These are phyloP conservation scores for Cheilosia variabilis DNA, from an alignment of 2,888 invertebrate species.

Conservation along the genomic window DNA sequence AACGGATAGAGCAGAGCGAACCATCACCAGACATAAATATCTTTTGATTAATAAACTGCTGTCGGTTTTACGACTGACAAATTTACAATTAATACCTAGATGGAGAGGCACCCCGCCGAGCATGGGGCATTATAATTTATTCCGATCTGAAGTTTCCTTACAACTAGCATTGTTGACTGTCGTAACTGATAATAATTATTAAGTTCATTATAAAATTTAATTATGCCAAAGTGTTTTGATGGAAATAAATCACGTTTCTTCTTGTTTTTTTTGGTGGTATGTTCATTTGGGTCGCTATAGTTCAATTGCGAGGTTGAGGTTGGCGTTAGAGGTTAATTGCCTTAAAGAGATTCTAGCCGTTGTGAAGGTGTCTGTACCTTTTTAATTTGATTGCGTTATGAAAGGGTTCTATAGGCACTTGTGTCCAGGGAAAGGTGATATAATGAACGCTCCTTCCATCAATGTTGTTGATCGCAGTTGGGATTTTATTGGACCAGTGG, in stretches of 20 bases:
- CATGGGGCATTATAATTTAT: conserved; percentile 23
- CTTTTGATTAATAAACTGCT: conserved; percentile 47
- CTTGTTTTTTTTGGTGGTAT: neutral
- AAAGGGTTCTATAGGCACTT: neutral
- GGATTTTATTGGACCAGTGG: too few species aligned
- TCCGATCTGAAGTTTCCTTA: conserved; percentile 37
- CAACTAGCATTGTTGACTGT: conserved; percentile 26
- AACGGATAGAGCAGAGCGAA: conserved; percentile 6
- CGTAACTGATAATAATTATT: conserved; percentile 37
- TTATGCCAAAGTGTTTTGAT: conserved; percentile 44
- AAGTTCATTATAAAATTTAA: conserved; percentile 30
- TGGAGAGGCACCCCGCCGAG: conserved; percentile 27
- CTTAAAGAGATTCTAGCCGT: conserved; percentile 12
- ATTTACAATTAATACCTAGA: conserved; percentile 35
- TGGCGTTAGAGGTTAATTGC: conserved; percentile 22
- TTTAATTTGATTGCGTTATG: neutral
- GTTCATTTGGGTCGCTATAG: neutral
- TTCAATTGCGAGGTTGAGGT: conserved; percentile 19
- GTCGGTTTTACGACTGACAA: conserved; percentile 56
- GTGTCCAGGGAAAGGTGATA: too few species aligned
- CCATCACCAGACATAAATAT: conserved; percentile 3
- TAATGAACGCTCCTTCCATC: too few species aligned
- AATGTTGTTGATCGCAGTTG: too few species aligned
- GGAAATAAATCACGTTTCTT: conserved; percentile 34
- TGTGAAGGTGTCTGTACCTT: neutral